Evolutionary conservation across 1,140 invertebrate species (phyloP).

Genomic region (Calephelis nemesis): DNA sequence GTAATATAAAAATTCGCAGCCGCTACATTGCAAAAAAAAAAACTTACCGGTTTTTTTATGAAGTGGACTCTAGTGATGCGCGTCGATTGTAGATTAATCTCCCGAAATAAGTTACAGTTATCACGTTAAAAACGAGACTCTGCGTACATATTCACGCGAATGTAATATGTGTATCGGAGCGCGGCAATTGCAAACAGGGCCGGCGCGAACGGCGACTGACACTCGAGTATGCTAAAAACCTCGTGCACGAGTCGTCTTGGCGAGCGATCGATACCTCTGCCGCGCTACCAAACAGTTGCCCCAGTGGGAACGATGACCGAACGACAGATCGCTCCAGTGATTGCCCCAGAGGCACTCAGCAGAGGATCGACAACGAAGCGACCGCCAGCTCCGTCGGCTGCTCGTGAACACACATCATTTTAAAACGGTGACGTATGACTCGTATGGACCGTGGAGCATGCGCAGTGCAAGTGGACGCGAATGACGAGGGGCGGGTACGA

Average conservation of each 20-base stretch:
- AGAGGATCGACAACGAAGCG: slow-evolving; percentile 37
- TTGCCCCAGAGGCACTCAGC: slow-evolving; percentile 31
- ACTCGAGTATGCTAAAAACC: slow-evolving; percentile 70
- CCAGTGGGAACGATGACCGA: slow-evolving; percentile 19
- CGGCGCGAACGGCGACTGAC: slow-evolving; percentile 72
- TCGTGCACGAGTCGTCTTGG: slow-evolving; percentile 63
- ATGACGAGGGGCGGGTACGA: slow-evolving; percentile 44
- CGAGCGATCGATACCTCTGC: slow-evolving; percentile 67
- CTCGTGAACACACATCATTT: slow-evolving; percentile 48
- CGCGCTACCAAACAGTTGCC: slow-evolving; percentile 57
- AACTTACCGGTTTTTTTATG: slow-evolving; percentile 26
- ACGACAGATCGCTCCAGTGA: slow-evolving; percentile 27
- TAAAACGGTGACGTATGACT: slow-evolving; percentile 55
- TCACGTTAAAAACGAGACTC: slow-evolving; percentile 62
- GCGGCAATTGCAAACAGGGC: slow-evolving; percentile 66
- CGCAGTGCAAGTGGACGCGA: slow-evolving; percentile 49
- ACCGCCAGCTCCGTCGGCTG: slow-evolving; percentile 37
- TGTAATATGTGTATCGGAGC: slow-evolving; percentile 58
- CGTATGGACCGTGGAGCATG: slow-evolving; percentile 55
- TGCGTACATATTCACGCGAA: slow-evolving; percentile 64
- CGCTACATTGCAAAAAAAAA: neutral
- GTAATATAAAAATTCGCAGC: slow-evolving; percentile 11
- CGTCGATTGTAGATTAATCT: slow-evolving; percentile 29
- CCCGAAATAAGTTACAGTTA: slow-evolving; percentile 45
- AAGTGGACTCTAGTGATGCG: slow-evolving; percentile 37